phyloP scores from a whole-genome alignment of 2,888 invertebrate species.

The Cheilosia soror region DNA sequence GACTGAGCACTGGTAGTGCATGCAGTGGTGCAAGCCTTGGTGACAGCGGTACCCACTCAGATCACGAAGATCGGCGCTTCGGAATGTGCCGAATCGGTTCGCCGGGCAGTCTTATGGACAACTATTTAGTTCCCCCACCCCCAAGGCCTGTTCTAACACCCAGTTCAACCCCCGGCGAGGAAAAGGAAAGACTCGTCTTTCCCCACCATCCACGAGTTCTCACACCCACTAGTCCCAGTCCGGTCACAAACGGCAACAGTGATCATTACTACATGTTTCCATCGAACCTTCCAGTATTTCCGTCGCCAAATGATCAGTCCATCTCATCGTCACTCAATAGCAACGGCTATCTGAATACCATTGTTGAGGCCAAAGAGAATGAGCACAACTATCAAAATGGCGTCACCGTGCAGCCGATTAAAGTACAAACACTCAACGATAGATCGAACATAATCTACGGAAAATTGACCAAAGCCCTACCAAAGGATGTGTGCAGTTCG shows the following conservation, averaged over 20 bases:
- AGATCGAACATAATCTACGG: constrained; percentile 82
- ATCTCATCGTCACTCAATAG: constrained; percentile 79
- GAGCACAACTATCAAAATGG: constrained; percentile 78
- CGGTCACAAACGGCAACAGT: constrained; percentile 68
- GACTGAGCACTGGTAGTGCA: constrained; percentile 90
- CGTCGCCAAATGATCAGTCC: constrained; percentile 77
- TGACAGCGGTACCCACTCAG: constrained; percentile 94
- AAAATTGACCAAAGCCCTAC: constrained; percentile 79
- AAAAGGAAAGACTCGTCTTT: constrained; percentile 82
- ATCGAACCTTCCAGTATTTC: constrained; percentile 82
- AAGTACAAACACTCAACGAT: constrained; percentile 80
- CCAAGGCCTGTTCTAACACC: constrained; percentile 85
- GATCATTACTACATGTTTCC: constrained; percentile 84
- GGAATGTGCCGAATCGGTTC: constrained; percentile 81
- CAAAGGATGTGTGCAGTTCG: constrained; percentile 80
- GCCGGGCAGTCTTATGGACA: constrained; percentile 84
- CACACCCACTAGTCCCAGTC: constrained; percentile 82
- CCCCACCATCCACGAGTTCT: constrained; percentile 79
- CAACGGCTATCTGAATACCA: constrained; percentile 82
- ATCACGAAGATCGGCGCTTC: constrained; percentile 89
- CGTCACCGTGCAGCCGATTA: constrained; percentile 82
- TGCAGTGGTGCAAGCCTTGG: constrained; percentile 91
- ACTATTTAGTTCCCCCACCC: constrained; percentile 87
- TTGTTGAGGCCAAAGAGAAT: constrained; percentile 82
- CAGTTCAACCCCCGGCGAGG: constrained; percentile 82